phyloP scores from a whole-genome alignment of 2,797 vertebrate species.

The Ibycter americanus region DNA sequence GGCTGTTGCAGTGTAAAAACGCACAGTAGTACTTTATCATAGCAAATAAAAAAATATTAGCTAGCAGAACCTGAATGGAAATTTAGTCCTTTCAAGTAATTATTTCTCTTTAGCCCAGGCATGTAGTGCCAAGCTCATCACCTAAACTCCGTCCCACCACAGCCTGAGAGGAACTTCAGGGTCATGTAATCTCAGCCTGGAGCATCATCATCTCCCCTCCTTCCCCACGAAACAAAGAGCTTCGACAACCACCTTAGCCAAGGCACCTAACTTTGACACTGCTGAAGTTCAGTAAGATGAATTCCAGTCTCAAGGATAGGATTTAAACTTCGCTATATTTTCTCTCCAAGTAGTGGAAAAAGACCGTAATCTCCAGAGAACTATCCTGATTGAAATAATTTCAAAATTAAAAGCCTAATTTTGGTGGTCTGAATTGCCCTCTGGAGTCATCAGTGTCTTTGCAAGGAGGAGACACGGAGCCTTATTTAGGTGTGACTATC shows the following conservation, averaged over 20 bases:
- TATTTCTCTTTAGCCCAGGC: not conserved
- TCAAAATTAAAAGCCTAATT: not conserved
- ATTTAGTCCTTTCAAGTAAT: not conserved
- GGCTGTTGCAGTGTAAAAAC: not conserved
- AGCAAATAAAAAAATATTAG: not conserved
- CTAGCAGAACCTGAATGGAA: not conserved
- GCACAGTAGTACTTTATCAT: not conserved
- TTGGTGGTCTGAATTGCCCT: not conserved
- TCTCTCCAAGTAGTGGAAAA: not conserved
- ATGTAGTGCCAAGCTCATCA: not conserved
- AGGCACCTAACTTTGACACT: not conserved
- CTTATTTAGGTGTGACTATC: not conserved
- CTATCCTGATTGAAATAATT: not conserved
- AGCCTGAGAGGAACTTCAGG: not conserved
- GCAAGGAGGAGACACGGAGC: fast-evolving
- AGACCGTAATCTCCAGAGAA: not conserved
- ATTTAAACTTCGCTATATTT: not conserved
- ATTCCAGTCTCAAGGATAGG: not conserved
- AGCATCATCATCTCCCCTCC: not conserved
- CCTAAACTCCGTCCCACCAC: not conserved
- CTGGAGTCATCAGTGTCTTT: not conserved
- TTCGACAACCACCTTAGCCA: not conserved
- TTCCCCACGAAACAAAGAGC: not conserved
- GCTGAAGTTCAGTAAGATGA: not conserved
- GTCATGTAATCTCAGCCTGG: not conserved